These are phyloP conservation scores for Globicephala melas DNA, from an alignment of 2,113 vertebrate genomes.

Conservation along the genomic window DNA sequence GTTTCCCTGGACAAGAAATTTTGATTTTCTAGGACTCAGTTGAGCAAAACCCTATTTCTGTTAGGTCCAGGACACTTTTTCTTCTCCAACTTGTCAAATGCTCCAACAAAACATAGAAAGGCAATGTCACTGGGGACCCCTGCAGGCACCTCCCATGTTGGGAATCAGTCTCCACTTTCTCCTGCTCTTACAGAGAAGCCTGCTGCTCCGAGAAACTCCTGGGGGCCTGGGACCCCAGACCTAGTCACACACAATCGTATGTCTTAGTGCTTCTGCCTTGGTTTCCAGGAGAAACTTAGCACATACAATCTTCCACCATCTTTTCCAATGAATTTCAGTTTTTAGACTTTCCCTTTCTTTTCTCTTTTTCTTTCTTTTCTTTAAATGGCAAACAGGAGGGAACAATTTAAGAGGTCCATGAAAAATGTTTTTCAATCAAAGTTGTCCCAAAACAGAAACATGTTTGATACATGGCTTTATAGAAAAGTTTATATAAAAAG, in stretches of 20 bases:
- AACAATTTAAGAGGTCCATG: not conserved
- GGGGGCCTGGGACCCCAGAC: too few relatives aligned
- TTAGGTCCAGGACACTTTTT: not conserved
- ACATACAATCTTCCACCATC: rapidly evolving
- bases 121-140: rapidly evolving
- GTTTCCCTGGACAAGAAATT: not conserved
- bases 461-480: not conserved
- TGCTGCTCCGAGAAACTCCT: rapidly evolving
- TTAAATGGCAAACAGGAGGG: not conserved
- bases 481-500: not conserved
- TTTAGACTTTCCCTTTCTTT: not conserved
- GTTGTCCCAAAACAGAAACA: not conserved
- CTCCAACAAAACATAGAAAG: not conserved
- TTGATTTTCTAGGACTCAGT: not conserved
- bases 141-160: rapidly evolving
- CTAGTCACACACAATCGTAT: rapidly evolving
- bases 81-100: not conserved
- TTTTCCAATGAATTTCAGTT: not conserved
- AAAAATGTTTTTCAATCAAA: not conserved
- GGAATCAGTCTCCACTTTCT: not conserved
- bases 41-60: not conserved
- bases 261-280: too few relatives aligned
- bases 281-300: not conserved
- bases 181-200: not conserved
- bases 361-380: not conserved